phyloP scores from a whole-genome alignment of 1,140 invertebrate genomes.

The Choristoneura fumiferana region DNA sequence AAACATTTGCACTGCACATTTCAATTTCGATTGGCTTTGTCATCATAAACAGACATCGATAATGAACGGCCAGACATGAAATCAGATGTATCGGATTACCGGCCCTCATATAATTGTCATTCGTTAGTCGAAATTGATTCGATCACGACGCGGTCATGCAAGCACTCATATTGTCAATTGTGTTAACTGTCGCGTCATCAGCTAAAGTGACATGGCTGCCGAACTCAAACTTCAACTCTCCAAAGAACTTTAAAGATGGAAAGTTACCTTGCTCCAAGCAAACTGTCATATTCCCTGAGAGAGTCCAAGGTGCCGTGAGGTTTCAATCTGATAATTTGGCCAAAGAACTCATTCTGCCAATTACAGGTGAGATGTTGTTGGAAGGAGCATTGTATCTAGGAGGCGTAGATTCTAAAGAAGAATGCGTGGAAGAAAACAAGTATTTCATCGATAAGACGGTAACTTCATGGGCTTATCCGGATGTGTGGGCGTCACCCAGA shows the following conservation, averaged over 20 bases:
- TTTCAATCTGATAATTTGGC: conserved; percentile 42
- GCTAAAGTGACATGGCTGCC: conserved; percentile 55
- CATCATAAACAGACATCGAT: conserved; percentile 48
- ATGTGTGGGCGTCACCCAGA: conserved; percentile 56
- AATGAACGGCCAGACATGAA: conserved; percentile 20
- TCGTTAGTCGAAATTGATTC: conserved; percentile 39
- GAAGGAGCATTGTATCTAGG: conserved; percentile 47
- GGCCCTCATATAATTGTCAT: conserved; percentile 39
- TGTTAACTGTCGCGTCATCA: conserved; percentile 31
- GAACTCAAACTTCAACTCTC: conserved; percentile 54
- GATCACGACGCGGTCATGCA: conserved; percentile 26
- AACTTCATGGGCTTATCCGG: conserved; percentile 49
- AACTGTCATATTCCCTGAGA: conserved; percentile 57
- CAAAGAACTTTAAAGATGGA: conserved; percentile 51
- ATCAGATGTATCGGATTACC: conserved; percentile 50
- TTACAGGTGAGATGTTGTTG: conserved; percentile 54
- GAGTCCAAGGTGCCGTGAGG: conserved; percentile 35
- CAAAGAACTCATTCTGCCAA: conserved; percentile 47
- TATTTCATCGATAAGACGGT: conserved; percentile 47
- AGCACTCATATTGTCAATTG: conserved; percentile 25
- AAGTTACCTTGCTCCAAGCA: conserved; percentile 61
- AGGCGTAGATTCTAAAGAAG: conserved; percentile 29
- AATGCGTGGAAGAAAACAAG: conserved; percentile 45
- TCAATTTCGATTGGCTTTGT: conserved; percentile 14
- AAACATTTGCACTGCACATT: conserved; percentile 10